Base-by-base conservation (phyloP, 2,888 invertebrate genomes). In the Drosophila fulvimacula region DNA sequence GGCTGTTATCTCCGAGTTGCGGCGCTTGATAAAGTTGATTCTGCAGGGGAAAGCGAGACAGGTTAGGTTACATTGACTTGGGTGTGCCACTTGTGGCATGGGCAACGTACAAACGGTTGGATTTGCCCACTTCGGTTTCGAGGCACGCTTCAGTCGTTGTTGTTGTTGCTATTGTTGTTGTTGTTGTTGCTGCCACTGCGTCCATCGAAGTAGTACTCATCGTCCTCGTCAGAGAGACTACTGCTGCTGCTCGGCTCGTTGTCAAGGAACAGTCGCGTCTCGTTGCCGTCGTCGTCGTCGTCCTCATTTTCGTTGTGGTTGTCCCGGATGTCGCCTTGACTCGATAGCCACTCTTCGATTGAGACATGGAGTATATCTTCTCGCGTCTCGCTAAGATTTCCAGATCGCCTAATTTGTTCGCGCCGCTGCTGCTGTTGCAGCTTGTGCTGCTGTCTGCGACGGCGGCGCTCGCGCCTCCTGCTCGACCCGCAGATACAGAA, bases 401-500 rank as follows among this genome's bases (percentile, higher is more conserved):
- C 94, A 95, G 94, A 94, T 94, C 95, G 93, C 93, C 94, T 93
- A 93, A 90, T 86, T 90, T 92, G 92, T 70, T 92, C 91, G 76
- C 92, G 83, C 83, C 92, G 90, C 82, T 92, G 91, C 64, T 91
- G 92, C 73, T 90, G 79, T 72, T 91, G 91, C 51, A 89, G 76
- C 69, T 91, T 90, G 75, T 92, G 92, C 57, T 90, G 84, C 51
- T 91, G 90, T 56, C 89, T 84, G 10, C 91, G 89, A 21, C 90
- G 88, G 52, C 88, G 85, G 30, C 92, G 90, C 51, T 91, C 90
- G 21, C 91, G 82, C 59, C 91, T 82, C 32, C 90, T 78, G 52
- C 90, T 88, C 80, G 94, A 94, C 93, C 94, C 90, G 93, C 95
- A 95, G 93, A 95, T 94, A 93, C 95, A 95, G 94, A 95, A 95